Evolutionary conservation across 2,113 vertebrate genomes (phyloP).

Genomic region (Myiozetetes cayanensis): DNA sequence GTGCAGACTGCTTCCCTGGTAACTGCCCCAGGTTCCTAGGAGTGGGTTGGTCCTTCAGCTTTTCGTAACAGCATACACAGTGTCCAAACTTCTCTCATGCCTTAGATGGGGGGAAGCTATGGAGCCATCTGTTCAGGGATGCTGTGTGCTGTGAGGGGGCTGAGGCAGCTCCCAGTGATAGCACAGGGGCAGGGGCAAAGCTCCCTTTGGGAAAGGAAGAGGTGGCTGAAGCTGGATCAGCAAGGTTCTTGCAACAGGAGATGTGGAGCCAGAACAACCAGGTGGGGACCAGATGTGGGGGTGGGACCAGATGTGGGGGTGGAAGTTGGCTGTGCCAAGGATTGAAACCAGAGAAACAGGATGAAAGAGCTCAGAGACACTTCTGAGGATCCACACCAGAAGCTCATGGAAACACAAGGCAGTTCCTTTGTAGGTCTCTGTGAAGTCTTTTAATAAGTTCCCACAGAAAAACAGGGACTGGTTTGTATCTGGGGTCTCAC

Average conservation of each 20-base stretch:
- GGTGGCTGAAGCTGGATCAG: neutral
- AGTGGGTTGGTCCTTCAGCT: neutral
- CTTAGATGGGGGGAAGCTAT: neutral
- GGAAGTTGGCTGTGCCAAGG: neutral
- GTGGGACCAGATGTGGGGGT: neutral
- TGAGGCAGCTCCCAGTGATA: neutral
- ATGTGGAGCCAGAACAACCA: neutral
- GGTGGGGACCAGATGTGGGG: neutral
- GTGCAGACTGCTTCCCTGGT: neutral
- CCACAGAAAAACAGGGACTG: neutral
- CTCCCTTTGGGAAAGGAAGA: neutral
- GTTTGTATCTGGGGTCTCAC: neutral
- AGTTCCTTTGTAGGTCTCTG: neutral
- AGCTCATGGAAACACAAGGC: neutral
- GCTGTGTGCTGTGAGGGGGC: neutral
- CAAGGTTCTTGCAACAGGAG: neutral
- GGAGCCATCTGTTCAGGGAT: neutral
- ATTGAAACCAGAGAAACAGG: fast-evolving
- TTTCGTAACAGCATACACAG: neutral
- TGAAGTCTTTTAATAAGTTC: neutral
- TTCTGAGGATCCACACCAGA: neutral
- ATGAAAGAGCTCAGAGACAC: neutral
- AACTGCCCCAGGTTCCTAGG: neutral
- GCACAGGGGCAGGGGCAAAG: neutral
- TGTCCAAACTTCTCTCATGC: neutral